Evolutionary conservation across 2,797 vertebrate species (phyloP).

Genomic region (Myiothlypis chrysogaster): DNA sequence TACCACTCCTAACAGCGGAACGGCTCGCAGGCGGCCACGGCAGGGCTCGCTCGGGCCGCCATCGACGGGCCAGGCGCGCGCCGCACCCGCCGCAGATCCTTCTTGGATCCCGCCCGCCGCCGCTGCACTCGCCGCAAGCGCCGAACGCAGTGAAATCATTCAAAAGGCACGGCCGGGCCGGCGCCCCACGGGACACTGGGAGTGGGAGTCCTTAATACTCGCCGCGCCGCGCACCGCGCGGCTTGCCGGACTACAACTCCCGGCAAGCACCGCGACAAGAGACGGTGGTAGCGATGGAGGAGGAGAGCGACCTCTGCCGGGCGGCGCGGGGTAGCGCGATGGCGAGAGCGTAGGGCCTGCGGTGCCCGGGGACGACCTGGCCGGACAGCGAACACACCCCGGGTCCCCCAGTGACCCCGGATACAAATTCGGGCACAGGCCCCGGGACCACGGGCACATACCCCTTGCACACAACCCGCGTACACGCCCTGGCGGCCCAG

Average conservation of each 20-base stretch:
- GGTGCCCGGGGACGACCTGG: fast-evolving
- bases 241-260: neutral
- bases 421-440: neutral
- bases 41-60: neutral
- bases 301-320: neutral
- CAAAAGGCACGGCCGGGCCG: neutral
- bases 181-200: neutral
- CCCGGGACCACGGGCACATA: too few relatives aligned
- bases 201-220: neutral
- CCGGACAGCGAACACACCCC: fast-evolving
- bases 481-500: too few relatives aligned
- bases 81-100: neutral
- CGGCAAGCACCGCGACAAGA: neutral
- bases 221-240: neutral
- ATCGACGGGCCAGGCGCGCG: neutral
- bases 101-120: neutral
- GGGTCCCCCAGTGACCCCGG: neutral
- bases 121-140: neutral
- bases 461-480: neutral
- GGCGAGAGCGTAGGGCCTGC: neutral
- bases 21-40: neutral
- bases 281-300: neutral
- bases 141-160: slow-evolving; percentile 35
- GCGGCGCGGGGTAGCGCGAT: neutral
- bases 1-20: neutral